phyloP scores from a whole-genome alignment of 2,113 vertebrate genomes.

The Phylloscopus trochilus region DNA sequence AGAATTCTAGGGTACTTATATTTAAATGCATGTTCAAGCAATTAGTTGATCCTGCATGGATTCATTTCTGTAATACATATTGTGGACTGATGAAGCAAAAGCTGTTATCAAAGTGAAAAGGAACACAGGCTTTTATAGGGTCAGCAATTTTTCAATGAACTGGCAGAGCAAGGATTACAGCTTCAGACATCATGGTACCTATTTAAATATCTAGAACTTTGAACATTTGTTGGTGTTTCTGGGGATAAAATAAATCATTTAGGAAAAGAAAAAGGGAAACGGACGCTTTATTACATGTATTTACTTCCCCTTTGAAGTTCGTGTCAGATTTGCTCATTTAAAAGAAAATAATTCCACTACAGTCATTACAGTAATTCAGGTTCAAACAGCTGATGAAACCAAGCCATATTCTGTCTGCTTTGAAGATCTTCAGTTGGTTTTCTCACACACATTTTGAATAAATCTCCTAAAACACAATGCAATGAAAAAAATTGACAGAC shows the following conservation, averaged over 20 bases:
- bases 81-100: slow-evolving; percentile 41
- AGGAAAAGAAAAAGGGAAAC: slow-evolving; percentile 17
- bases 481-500: not conserved
- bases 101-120: slow-evolving; percentile 43
- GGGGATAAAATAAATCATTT: slow-evolving; percentile 64
- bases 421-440: slow-evolving; percentile 60
- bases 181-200: slow-evolving; percentile 46
- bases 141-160: slow-evolving; percentile 48
- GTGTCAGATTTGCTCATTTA: slow-evolving; percentile 56
- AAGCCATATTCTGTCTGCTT: slow-evolving; percentile 52
- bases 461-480: slow-evolving; percentile 47
- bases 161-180: slow-evolving; percentile 45
- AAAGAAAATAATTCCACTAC: slow-evolving; percentile 68
- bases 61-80: not conserved
- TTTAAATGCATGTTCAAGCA: slow-evolving; percentile 21
- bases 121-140: slow-evolving; percentile 34
- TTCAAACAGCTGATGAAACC: slow-evolving; percentile 61
- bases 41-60: slow-evolving; percentile 45
- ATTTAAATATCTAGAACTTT: slow-evolving; percentile 54
- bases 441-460: slow-evolving; percentile 43
- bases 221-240: slow-evolving; percentile 56
- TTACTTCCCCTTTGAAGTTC: slow-evolving; percentile 63
- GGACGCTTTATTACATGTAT: slow-evolving; percentile 55
- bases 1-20: slow-evolving; percentile 1
- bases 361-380: slow-evolving; percentile 66